Evolutionary conservation across 2,113 vertebrate species (phyloP), one percentile per base, ranked within the genome.

Genomic region (Hyla sarda): DNA sequence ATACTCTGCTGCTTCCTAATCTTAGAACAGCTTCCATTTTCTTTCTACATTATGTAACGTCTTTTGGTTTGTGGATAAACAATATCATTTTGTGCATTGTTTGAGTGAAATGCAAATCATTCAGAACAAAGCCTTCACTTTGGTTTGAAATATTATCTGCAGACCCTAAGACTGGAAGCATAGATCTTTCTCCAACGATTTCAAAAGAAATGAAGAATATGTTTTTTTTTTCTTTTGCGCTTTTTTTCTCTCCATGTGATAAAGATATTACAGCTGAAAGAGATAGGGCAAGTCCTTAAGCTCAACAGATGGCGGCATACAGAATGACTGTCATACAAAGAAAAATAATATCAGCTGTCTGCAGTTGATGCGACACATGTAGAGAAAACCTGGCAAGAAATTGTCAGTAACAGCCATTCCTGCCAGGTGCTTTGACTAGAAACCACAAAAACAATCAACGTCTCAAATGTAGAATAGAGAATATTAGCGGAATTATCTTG

Each of bases 361-460:
- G 60, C 37, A 37, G 11, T 67, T 25, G 50, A 28, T 69, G 34
- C 25, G 83, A 88, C 8, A 10, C 47, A 56, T 48, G 73, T 13
- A 79, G 65, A 80, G 87, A 83, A 88, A 82, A 87, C 83, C 89
- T 13, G 41, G 30, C 72, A 89, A 30, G 81, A 41, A 56, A 84
- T 87, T 69, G 88, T 72, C 14, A 50, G 80, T 10, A 1, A n/a
- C 0, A 28, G 45, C 5, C 81, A 71, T 0, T 25, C 30, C 17
- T 90, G 56, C 67, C 88, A 91, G 50, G 41, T 69, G 74, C 9
- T 45, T 16, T 30, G 86, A 89, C 77, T 88, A 87, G 1, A 30
- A 65, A 87, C n/a, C 85, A 6, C 84, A 88, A 0, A 85, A 10
- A 76, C 34, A 47, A 56, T 83, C 48, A 73, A 58, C 47, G 69